These are phyloP conservation scores for Magallana nippona DNA, from an alignment of 2,888 invertebrate genomes.

Conservation along the genomic window DNA sequence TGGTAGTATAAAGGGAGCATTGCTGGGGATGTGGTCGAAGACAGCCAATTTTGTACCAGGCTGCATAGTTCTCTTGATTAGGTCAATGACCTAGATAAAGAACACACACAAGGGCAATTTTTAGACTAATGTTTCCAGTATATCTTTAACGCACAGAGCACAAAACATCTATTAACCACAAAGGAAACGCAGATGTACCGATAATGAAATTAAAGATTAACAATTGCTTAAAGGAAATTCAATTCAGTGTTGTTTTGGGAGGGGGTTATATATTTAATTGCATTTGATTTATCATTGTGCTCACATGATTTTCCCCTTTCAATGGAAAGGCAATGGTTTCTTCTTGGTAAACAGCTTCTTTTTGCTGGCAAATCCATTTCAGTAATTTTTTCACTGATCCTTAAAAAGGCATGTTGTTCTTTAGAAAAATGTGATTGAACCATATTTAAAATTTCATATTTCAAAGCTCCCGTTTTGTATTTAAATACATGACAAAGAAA, in stretches of 20 bases:
- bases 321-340: slow-evolving; percentile 68
- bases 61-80: slow-evolving; percentile 58
- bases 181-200: no score
- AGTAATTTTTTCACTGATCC: slow-evolving; percentile 76
- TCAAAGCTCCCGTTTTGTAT: no score
- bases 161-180: no score
- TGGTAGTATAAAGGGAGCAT: slow-evolving; percentile 76
- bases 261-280: no score
- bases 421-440: no score
- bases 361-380: slow-evolving; percentile 65
- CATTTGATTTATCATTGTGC: neutral
- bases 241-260: no score
- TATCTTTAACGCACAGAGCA: no score
- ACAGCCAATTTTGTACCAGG: slow-evolving; percentile 71
- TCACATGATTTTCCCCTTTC: slow-evolving; percentile 60
- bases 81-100: slow-evolving; percentile 65
- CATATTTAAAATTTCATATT: no score
- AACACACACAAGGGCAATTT: neutral
- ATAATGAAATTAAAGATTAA: no score
- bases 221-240: no score
- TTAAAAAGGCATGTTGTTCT: slow-evolving; percentile 44
- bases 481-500: no score
- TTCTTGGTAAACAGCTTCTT: slow-evolving; percentile 70
- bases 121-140: neutral
- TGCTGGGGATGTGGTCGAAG: slow-evolving; percentile 79